These are phyloP conservation scores for Halcyon malimbica DNA, from an alignment of 2,113 vertebrate species.

Conservation along the genomic window DNA sequence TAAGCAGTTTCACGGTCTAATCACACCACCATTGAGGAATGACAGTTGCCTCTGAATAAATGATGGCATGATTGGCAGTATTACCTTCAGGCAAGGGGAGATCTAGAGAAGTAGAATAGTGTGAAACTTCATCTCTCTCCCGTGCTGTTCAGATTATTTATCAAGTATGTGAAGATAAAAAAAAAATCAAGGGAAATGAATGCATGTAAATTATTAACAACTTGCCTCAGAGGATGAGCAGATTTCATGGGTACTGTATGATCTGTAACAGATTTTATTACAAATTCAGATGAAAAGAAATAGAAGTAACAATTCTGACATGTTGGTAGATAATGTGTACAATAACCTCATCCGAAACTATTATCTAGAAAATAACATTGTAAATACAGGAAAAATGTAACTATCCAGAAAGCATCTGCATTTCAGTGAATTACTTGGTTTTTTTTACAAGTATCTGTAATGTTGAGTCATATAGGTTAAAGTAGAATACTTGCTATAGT, in stretches of 20 bases:
- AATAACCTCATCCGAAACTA: not conserved
- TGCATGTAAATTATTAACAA: slow-evolving; percentile 42
- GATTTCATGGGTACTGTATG: not conserved
- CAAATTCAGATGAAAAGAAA: not conserved
- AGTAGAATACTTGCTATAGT: not conserved
- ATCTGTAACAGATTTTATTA: slow-evolving; percentile 7
- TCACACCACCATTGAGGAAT: not conserved
- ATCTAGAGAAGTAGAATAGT: not conserved
- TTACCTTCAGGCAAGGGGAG: slow-evolving; percentile 41
- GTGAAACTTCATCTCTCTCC: slow-evolving; percentile 39
- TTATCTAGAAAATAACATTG: not conserved
- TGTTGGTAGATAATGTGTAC: not conserved
- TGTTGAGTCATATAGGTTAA: not conserved
- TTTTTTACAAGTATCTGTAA: not conserved
- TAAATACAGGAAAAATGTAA: not conserved
- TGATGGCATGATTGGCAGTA: not conserved
- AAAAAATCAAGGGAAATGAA: slow-evolving; percentile 27
- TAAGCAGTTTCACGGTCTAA: slow-evolving; percentile 6
- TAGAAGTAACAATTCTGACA: not conserved
- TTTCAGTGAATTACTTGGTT: not conserved
- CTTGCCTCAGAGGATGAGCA: slow-evolving; percentile 8
- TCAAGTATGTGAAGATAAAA: slow-evolving; percentile 43
- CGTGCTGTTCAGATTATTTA: slow-evolving; percentile 21
- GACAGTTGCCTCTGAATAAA: not conserved
- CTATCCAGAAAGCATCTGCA: not conserved